Percentiles rank a stretch among this genome's conserved stretches.
These are phyloP conservation scores for Scaptomyza polygonia DNA, from an alignment of 2,888 invertebrate species.

Conservation along the genomic window DNA sequence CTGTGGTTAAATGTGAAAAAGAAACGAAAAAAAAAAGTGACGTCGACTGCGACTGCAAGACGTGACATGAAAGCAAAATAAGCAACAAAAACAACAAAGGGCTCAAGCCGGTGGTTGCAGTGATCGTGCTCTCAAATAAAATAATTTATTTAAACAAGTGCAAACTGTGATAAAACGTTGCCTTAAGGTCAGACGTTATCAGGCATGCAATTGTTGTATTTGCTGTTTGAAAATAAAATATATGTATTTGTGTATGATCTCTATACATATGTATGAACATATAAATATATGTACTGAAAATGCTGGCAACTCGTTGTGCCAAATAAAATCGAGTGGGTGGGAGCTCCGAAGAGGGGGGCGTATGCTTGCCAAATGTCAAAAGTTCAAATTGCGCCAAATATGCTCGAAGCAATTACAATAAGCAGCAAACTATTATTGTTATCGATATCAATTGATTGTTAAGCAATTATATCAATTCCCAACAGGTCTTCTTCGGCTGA, in stretches of 20 bases:
- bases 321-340: conserved; percentile 32
- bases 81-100: conserved; percentile 41
- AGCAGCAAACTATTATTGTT: conserved; percentile 22
- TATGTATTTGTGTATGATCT: no score
- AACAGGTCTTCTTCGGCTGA: conserved; percentile 51
- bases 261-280: neutral
- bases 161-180: conserved; percentile 40
- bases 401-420: conserved; percentile 30
- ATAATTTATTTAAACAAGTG: conserved; percentile 38
- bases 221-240: conserved; percentile 20
- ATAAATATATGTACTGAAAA: conserved; percentile 18
- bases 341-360: conserved; percentile 16
- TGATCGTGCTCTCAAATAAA: conserved; percentile 32
- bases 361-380: conserved; percentile 57
- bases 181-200: conserved; percentile 38
- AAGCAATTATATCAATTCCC: conserved; percentile 36
- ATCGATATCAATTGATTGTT: conserved; percentile 54
- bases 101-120: conserved; percentile 50
- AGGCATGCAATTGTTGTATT: conserved; percentile 21
- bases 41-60: conserved; percentile 60
- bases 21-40: conserved; percentile 42
- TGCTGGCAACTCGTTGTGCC: conserved; percentile 52
- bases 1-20: conserved; percentile 41
- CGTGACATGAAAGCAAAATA: conserved; percentile 74
- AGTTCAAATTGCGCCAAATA: conserved; percentile 58